Percentiles rank a stretch among this genome's conserved stretches.
phyloP scores from a whole-genome alignment of 2,888 invertebrate genomes.

The Macaria liturata region DNA sequence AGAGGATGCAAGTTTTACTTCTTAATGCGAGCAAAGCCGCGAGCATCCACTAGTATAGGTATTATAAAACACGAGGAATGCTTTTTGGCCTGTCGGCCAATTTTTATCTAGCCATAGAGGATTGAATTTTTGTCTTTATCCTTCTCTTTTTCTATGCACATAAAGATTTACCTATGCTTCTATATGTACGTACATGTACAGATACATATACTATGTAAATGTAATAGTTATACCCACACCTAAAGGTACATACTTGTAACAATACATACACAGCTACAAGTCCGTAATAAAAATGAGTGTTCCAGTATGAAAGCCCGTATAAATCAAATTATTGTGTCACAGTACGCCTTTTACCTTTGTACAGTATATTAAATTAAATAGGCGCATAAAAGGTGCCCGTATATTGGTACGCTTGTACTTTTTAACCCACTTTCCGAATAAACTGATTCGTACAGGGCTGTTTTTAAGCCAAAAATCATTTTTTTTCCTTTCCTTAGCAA shows the following conservation, averaged over 20 bases:
- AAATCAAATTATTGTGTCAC: slow-evolving; percentile 53
- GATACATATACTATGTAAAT: not conserved
- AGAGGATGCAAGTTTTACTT: no score
- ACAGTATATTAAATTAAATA: slow-evolving; percentile 49
- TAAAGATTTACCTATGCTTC: no score
- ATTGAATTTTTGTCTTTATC: no score
- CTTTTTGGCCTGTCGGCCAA: no score
- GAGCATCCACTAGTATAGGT: no score
- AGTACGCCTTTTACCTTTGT: slow-evolving; percentile 42
- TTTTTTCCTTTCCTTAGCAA: no score
- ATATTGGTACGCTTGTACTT: slow-evolving; percentile 16
- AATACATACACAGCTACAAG: slow-evolving; percentile 5
- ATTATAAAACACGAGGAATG: no score
- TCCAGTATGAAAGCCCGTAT: slow-evolving; percentile 35
- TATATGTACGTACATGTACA: not conserved
- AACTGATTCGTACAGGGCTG: not conserved
- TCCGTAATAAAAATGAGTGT: slow-evolving; percentile 33
- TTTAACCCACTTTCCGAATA: slow-evolving; percentile 23
- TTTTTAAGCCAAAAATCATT: not conserved
- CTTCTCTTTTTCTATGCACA: no score
- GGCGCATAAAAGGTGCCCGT: slow-evolving; percentile 35
- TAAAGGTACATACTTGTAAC: not conserved
- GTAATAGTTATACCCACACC: no score
- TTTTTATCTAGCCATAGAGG: no score
- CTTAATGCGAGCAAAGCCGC: no score